Conservation (phyloP, 1,140 invertebrate species). For the Pseudomyrmex dendroicus region DNA sequence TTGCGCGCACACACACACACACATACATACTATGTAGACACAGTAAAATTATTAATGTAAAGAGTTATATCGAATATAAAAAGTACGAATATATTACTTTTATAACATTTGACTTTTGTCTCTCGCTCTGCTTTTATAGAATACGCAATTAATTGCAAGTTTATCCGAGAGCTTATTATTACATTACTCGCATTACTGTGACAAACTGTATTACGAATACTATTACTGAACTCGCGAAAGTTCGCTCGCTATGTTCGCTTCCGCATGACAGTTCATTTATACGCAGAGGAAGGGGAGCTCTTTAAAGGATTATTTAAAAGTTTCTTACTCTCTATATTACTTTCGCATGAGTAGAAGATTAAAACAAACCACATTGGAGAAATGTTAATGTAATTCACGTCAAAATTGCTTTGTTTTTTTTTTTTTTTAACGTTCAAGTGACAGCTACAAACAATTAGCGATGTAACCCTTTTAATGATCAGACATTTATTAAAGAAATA, state of each 20-base stretch:
- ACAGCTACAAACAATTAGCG: too few species aligned
- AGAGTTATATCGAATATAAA: too few species aligned
- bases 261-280: neutral
- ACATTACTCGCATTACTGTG: constrained; percentile 10
- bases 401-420: too few species aligned
- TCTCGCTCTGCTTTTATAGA: constrained; percentile 14
- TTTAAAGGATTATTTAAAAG: neutral
- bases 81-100: neutral
- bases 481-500: too few species aligned
- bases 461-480: too few species aligned
- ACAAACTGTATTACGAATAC: constrained; percentile 2
- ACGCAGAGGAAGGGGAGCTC: neutral
- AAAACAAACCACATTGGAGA: too few species aligned
- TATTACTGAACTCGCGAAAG: constrained; percentile 6
- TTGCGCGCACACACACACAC: too few species aligned
- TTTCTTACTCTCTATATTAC: neutral
- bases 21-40: too few species aligned
- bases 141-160: constrained; percentile 29
- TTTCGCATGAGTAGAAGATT: too few species aligned
- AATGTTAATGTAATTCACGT: too few species aligned
- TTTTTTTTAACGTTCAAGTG: too few species aligned
- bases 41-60: too few species aligned
- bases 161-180: constrained; percentile 6
- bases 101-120: neutral
- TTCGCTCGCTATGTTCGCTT: constrained; percentile 6